These are phyloP conservation scores for Lordiphosa stackelbergi DNA, from an alignment of 1,140 invertebrate species.

Conservation along the genomic window DNA sequence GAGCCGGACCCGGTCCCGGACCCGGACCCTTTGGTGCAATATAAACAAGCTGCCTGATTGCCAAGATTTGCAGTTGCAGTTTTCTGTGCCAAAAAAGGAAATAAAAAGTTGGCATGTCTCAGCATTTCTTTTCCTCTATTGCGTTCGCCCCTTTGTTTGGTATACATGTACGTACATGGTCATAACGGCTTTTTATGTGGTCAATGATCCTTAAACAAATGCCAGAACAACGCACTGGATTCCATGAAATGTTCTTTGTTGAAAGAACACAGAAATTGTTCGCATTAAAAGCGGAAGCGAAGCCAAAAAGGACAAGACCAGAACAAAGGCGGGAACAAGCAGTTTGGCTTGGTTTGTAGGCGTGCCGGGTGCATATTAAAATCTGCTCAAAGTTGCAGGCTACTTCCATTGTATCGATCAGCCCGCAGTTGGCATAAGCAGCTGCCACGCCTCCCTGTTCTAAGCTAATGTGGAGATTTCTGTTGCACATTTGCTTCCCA, in stretches of 20 bases:
- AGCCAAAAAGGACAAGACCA: slow-evolving; percentile 5
- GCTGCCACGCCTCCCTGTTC: not conserved
- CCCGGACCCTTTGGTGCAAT: slow-evolving; percentile 5
- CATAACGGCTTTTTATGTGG: slow-evolving; percentile 71
- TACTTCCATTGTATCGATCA: slow-evolving; percentile 10
- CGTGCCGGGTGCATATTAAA: slow-evolving; percentile 16
- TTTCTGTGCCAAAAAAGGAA: slow-evolving; percentile 59
- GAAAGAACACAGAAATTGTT: slow-evolving; percentile 23
- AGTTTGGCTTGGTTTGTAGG: not conserved
- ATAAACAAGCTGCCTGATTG: slow-evolving; percentile 35
- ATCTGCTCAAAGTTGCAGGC: slow-evolving; percentile 7
- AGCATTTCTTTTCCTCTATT: slow-evolving; percentile 16
- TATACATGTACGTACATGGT: slow-evolving; percentile 33
- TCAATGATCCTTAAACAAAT: slow-evolving; percentile 62
- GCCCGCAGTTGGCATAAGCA: not conserved
- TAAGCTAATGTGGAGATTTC: slow-evolving; percentile 6
- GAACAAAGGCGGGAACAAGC: not conserved
- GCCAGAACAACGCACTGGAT: slow-evolving; percentile 32
- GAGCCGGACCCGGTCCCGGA: not conserved
- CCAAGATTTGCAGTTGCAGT: slow-evolving; percentile 34
- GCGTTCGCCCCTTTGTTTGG: slow-evolving; percentile 4
- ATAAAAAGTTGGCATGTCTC: slow-evolving; percentile 30
- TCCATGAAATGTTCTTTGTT: slow-evolving; percentile 46
- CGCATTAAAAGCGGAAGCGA: slow-evolving; percentile 22
- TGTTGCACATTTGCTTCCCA: slow-evolving; percentile 1